A percentile compares a stretch with the other conserved stretches of the same genome.
These are phyloP conservation scores for Microplitis demolitor DNA, from an alignment of 1,140 invertebrate species.

Conservation along the genomic window DNA sequence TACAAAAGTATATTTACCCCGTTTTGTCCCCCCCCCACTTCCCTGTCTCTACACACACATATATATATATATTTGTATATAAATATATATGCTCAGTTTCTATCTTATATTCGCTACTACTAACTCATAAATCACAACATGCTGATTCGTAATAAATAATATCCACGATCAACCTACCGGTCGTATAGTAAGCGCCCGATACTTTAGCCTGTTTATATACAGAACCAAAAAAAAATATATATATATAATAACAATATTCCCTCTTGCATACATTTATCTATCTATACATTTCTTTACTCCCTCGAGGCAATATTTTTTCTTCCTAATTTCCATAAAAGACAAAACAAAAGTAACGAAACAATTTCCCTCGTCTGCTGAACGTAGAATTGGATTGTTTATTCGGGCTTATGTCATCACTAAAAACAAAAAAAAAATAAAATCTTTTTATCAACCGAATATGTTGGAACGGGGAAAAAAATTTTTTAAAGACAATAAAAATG, in stretches of 20 bases:
- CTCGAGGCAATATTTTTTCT: background rate
- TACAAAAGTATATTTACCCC: no score
- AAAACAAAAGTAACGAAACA: conserved; percentile 12
- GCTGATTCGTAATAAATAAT: conserved; percentile 50
- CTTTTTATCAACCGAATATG: background rate
- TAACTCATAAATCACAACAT: conserved; percentile 43
- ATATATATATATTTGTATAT: background rate
- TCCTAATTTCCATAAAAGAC: conserved; percentile 12
- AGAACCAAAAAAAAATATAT: background rate
- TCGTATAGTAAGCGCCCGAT: conserved; percentile 28
- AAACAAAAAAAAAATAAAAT: background rate
- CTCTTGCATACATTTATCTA: background rate
- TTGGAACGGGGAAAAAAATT: background rate
- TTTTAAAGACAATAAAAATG: background rate
- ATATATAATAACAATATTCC: conserved; percentile 5
- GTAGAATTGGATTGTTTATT: background rate
- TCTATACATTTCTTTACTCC: background rate
- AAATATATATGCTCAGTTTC: background rate
- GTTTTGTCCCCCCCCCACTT: no score
- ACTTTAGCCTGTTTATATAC: conserved; percentile 17
- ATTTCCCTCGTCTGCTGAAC: background rate
- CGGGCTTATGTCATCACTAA: background rate
- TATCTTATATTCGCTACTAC: conserved; percentile 9
- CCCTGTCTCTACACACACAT: no score
- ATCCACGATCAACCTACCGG: conserved; percentile 38